phyloP scores from a whole-genome alignment of 2,888 invertebrate species.

The Busseola fusca region DNA sequence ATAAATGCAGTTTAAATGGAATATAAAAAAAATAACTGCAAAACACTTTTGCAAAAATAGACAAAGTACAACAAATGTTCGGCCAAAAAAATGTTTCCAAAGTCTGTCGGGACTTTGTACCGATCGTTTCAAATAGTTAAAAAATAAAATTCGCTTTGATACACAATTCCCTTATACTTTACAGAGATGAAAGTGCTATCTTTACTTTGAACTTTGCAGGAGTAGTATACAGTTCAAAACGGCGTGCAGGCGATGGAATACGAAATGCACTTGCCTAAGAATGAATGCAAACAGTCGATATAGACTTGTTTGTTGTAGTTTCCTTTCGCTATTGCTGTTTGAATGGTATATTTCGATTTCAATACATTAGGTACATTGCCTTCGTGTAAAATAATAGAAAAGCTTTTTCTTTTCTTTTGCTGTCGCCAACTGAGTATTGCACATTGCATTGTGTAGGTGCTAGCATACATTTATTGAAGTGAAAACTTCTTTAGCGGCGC shows the following conservation, averaged over 20 bases:
- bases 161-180: constrained; percentile 49
- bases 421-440: constrained; percentile 42
- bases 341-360: constrained; percentile 53
- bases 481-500: too few relatives aligned
- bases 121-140: constrained; percentile 52
- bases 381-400: constrained; percentile 54
- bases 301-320: constrained; percentile 55
- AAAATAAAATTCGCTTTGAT: constrained; percentile 57
- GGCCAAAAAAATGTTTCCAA: constrained; percentile 46
- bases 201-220: constrained; percentile 30
- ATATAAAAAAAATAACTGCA: constrained; percentile 22
- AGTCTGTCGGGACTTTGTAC: constrained; percentile 42
- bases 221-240: constrained; percentile 36
- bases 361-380: constrained; percentile 48
- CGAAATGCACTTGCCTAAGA: constrained; percentile 57
- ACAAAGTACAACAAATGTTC: constrained; percentile 44
- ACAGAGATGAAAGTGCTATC: constrained; percentile 13
- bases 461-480: constrained; percentile 23
- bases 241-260: constrained; percentile 19
- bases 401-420: constrained; percentile 45
- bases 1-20: constrained; percentile 52
- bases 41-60: constrained; percentile 43
- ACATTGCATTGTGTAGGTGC: constrained; percentile 32
- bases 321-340: constrained; percentile 54
- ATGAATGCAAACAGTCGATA: constrained; percentile 56